Evolutionary conservation across 2,113 vertebrate genomes (phyloP), one percentile per base, ranked within the genome.

Genomic region (Dunckerocampus dactyliophorus): DNA sequence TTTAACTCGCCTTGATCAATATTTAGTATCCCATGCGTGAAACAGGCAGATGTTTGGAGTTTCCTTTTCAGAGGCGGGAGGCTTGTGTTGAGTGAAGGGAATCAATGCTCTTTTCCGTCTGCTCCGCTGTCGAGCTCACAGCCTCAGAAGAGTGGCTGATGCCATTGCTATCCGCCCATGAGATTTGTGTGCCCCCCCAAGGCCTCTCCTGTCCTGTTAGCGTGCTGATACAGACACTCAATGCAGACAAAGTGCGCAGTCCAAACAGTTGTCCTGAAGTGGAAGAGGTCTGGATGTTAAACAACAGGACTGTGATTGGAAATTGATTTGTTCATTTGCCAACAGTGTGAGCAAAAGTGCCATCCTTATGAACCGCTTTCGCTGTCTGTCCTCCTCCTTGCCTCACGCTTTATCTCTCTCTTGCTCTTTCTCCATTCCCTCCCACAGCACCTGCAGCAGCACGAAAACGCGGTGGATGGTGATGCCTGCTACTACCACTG

Each of bases 401-500:
- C 13, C 13, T 43, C 39, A 4, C 71, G 62, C 63, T 74, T 47
- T 54, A 52, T 47, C 58, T 63, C 68, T 72, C 34, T 63, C 39
- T 53, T 47, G 65, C 61, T 50, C 69, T 67, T 66, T 43, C 46
- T 75, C 62, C 50, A 37, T 83, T 59, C 56, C 67, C 68, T 81
- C 81, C 65, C 60, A 16, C 90, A 98, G 97, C 96, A 98, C 87
- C 92, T 99, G 86, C 96, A 99, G 91, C 95, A 98, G 86, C 95
- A 98, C 0, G 97, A 99, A 88, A 93, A 92, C 1, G 90, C 93
- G 1, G 87, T 96, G 48, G 96, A 98, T 77, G 94, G 95, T 0
- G 97, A 99, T 73, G 91, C 94, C 82, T 97, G 95, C 90, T 99
- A 94, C 82, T 99, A 99, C 84, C 96, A 98, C 83, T 98, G 97